Evolutionary conservation across 2,113 vertebrate genomes (phyloP).

Genomic region (Limnothrissa miodon): DNA sequence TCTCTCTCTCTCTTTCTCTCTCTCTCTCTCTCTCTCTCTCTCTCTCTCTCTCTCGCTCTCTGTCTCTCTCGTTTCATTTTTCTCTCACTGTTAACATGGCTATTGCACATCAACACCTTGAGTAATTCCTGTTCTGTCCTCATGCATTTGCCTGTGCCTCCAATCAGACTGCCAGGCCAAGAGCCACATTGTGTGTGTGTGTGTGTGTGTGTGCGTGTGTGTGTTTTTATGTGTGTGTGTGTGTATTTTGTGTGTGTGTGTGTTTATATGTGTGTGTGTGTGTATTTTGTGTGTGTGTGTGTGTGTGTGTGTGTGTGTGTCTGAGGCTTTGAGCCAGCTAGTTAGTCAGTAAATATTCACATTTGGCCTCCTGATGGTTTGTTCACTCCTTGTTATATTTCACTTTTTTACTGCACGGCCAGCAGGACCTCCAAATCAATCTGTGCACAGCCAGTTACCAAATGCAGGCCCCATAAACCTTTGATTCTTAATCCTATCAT

Average conservation of each 20-base stretch:
- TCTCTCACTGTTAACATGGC: not conserved
- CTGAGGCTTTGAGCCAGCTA: slow-evolving; percentile 4
- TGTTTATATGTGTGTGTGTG: too few relatives aligned
- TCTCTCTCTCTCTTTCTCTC: not conserved
- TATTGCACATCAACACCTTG: too few relatives aligned
- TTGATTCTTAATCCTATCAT: slow-evolving; percentile 66
- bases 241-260: too few relatives aligned
- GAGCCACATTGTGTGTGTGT: too few relatives aligned
- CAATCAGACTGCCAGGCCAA: not conserved
- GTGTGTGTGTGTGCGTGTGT: too few relatives aligned
- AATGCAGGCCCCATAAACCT: slow-evolving; percentile 67
- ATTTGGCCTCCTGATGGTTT: slow-evolving; percentile 35
- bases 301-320: not conserved
- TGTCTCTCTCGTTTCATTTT: not conserved
- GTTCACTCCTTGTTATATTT: slow-evolving; percentile 39
- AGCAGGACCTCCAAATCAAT: slow-evolving; percentile 62
- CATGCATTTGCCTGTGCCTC: not conserved
- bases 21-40: slow-evolving; percentile 2
- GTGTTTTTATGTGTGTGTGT: too few relatives aligned
- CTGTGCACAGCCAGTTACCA: slow-evolving; percentile 63
- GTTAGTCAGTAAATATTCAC: slow-evolving; percentile 27
- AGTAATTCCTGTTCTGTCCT: not conserved
- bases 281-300: too few relatives aligned
- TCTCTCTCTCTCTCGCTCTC: too few relatives aligned
- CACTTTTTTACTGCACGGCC: slow-evolving; percentile 50